Evolutionary conservation across 2,888 invertebrate species (phyloP).

Genomic region (Acanthoscelides obtectus): DNA sequence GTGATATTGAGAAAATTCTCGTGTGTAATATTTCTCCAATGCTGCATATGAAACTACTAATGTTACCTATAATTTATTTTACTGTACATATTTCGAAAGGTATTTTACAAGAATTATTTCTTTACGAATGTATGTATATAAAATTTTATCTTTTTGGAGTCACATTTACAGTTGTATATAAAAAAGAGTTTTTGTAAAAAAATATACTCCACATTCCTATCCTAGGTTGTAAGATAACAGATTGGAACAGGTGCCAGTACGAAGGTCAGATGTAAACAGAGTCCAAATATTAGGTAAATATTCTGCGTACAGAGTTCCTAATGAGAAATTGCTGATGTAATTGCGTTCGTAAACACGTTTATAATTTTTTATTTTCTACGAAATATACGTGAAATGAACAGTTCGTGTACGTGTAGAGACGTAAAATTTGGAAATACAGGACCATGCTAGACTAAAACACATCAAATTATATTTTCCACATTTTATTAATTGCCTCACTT

Average conservation of each 20-base stretch:
- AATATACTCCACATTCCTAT: constrained; percentile 21
- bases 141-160: constrained; percentile 11
- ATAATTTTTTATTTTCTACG: too few species aligned
- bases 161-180: constrained; percentile 18
- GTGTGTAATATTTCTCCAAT: background rate
- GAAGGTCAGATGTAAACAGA: constrained; percentile 29
- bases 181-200: constrained; percentile 15
- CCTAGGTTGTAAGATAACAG: constrained; percentile 15
- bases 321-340: background rate
- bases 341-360: too few species aligned
- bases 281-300: constrained; percentile 19
- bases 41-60: constrained; percentile 1
- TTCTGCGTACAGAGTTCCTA: background rate
- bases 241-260: constrained; percentile 35
- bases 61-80: constrained; percentile 1
- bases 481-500: too few species aligned
- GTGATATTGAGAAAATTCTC: too few species aligned
- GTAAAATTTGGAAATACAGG: too few species aligned
- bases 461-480: too few species aligned
- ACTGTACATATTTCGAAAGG: background rate
- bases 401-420: too few species aligned
- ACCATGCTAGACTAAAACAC: too few species aligned
- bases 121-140: background rate
- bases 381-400: too few species aligned
- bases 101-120: constrained; percentile 1